Conservation (phyloP, 2,888 invertebrate species). For the Platerodrilus igneus region DNA sequence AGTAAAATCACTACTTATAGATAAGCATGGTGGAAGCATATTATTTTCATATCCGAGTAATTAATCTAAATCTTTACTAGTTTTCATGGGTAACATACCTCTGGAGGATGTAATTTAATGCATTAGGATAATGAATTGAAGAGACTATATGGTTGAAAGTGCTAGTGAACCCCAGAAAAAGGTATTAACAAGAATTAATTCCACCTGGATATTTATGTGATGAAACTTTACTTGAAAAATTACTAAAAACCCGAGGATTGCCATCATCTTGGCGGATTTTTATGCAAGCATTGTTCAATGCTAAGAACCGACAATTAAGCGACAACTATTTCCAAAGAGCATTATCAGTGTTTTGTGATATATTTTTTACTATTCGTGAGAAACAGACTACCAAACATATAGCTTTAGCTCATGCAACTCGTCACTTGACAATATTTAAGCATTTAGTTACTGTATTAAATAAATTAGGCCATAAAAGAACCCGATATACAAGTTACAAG, state of each 20-base stretch:
- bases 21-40: constrained; percentile 31
- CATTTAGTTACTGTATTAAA: too few relatives aligned
- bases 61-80: constrained; percentile 32
- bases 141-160: constrained; percentile 16
- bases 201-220: constrained; percentile 22
- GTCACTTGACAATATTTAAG: too few relatives aligned
- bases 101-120: constrained; percentile 20
- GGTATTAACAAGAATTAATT: constrained; percentile 25
- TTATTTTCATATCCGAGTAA: constrained; percentile 31
- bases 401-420: too few relatives aligned
- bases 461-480: too few relatives aligned
- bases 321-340: constrained; percentile 24
- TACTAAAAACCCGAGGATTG: constrained; percentile 17
- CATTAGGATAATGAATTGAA: constrained; percentile 23
- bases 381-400: constrained; percentile 22
- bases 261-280: constrained; percentile 25
- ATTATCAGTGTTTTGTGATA: constrained; percentile 25
- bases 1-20: constrained; percentile 30
- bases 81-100: constrained; percentile 29
- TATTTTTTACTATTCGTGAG: constrained; percentile 20
- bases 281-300: constrained; percentile 24
- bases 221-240: constrained; percentile 25
- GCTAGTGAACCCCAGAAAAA: constrained; percentile 23
- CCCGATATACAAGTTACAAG: too few relatives aligned
- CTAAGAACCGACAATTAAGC: constrained; percentile 22